Conservation (phyloP, 1,140 invertebrate genomes). For the Yoshiicerus persimilis region DNA sequence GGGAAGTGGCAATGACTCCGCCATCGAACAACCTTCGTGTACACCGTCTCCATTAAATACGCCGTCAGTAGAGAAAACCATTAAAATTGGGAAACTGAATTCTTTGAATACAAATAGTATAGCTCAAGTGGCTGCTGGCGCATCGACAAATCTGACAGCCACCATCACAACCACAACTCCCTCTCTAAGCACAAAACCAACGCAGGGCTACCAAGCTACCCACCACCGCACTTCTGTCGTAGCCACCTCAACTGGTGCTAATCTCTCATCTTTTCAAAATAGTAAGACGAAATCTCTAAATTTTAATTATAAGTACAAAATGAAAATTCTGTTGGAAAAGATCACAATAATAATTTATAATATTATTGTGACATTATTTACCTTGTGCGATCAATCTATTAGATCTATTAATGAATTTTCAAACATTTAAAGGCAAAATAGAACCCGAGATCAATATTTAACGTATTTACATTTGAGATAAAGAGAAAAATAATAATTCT, state of each 20-base stretch:
- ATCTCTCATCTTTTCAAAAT: neutral
- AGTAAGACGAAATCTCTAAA: neutral
- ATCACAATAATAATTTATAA: too few species aligned
- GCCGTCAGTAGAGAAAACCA: slow-evolving; percentile 27
- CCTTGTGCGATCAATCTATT: too few species aligned
- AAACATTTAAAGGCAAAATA: too few species aligned
- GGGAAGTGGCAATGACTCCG: slow-evolving; percentile 56
- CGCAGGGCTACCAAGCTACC: neutral
- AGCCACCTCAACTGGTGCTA: neutral
- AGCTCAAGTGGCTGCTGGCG: neutral
- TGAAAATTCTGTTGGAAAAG: too few species aligned
- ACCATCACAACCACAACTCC: neutral
- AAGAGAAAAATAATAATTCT: too few species aligned
- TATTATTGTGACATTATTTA: too few species aligned
- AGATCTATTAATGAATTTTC: too few species aligned
- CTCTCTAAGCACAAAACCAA: neutral
- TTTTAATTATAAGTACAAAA: too few species aligned
- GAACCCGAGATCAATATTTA: too few species aligned
- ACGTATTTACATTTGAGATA: too few species aligned
- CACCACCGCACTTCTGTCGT: slow-evolving; percentile 9
- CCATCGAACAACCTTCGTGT: slow-evolving; percentile 45
- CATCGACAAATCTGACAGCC: neutral
- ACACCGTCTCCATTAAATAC: slow-evolving; percentile 37
- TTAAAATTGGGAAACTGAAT: neutral
- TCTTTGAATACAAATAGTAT: neutral